phyloP scores from a whole-genome alignment of 2,797 vertebrate genomes.

The Denticeps clupeoides region DNA sequence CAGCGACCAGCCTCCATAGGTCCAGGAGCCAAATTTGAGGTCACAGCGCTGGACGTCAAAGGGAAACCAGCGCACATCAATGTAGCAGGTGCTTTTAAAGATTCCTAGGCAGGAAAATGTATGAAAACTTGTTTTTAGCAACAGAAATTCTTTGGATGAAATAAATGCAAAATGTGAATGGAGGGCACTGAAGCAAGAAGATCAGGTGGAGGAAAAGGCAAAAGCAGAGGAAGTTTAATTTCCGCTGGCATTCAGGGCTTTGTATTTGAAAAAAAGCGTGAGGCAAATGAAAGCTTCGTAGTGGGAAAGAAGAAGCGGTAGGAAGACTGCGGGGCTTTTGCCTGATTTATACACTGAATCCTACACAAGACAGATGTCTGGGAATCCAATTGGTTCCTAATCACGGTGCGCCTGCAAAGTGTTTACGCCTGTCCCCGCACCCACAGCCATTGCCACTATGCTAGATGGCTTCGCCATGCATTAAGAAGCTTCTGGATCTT shows the following conservation, averaged over 20 bases:
- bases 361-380: conserved; percentile 19
- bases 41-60: conserved; percentile 90
- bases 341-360: conserved; percentile 17
- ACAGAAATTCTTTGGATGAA: too few species aligned
- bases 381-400: conserved; percentile 20
- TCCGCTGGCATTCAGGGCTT: too few species aligned
- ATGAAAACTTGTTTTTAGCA: too few species aligned
- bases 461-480: conserved; percentile 4
- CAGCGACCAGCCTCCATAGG: conserved; percentile 77
- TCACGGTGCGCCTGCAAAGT: conserved; percentile 1
- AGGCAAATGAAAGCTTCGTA: neutral
- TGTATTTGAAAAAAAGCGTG: conserved; percentile 4
- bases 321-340: conserved; percentile 1
- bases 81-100: conserved; percentile 87
- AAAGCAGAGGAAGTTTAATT: neutral
- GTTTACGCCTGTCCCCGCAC: conserved; percentile 9
- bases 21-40: conserved; percentile 94
- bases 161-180: conserved; percentile 1
- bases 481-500: conserved; percentile 12
- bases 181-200: neutral
- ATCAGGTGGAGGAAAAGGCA: neutral
- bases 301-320: conserved; percentile 5
- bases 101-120: conserved; percentile 70
- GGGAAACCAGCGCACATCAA: conserved; percentile 94
- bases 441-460: neutral